Base-by-base conservation (phyloP, 2,888 invertebrate species). In the Tachina fera region DNA sequence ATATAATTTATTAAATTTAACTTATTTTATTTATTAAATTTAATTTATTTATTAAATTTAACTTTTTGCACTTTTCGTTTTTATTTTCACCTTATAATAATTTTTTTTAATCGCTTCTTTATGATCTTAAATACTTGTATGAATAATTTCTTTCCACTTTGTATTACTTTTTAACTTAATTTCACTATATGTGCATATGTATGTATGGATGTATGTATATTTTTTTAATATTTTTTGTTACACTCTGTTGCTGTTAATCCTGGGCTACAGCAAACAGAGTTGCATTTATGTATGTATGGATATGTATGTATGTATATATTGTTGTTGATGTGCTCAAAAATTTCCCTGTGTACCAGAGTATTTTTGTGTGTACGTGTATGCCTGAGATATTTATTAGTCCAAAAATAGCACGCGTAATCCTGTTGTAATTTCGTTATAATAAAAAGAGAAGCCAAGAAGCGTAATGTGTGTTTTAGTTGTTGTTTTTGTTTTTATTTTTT, bases 341-440 rank as follows among this genome's bases (percentile, higher is more conserved):
- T 51, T 53, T 63, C n/a, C 19, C 13, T 13, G 22, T 1, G 31
- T 58, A 22, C 11, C 1, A n/a, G 49, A 67, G 49, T 41, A 41
- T 41, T 74, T 51, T 49, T n/a, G 13, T 65, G 14, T 19, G 49
- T 51, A n/a, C 39, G n/a, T 31, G 39, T 53, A 22, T n/a, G 76
- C 49, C 70, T 51, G 16, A 39, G 47, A 72, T 49, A 78, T 72
- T 45, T 49, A 72, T 72, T 45, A 65, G 16, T 77, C 39, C 56
- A 63, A 47, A 81, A 67, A 83, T 80, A 86, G 86, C 86, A 83
- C 79, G 86, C 79, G 86, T 83, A 86, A 80, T 86, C 86, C 86
- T 76, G 72, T 67, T 65, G 77, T 77, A 67, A 68, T 67, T 58
- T 77, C 39, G 51, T 56, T 41, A 39, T 10, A 41, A 58, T 45